Evolutionary conservation across 2,113 vertebrate genomes (phyloP).

Genomic region (Holacanthus passer): DNA sequence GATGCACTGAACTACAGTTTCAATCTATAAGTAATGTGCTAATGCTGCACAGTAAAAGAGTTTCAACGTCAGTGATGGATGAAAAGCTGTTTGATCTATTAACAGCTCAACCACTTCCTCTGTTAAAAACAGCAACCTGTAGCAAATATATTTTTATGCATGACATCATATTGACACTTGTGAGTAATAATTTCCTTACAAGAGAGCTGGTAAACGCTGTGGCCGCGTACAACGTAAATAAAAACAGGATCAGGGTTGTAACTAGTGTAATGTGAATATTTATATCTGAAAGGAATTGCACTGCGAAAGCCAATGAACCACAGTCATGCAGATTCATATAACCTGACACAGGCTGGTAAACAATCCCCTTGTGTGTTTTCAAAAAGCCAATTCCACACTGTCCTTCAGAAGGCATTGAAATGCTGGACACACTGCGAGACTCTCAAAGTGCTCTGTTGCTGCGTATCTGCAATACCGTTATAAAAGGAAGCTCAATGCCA

Average conservation of each 20-base stretch:
- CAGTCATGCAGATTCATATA: slow-evolving; percentile 11
- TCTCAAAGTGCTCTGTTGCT: slow-evolving; percentile 12
- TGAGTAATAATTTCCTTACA: not conserved
- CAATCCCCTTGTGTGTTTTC: slow-evolving; percentile 46
- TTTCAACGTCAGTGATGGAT: not conserved
- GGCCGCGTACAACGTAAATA: no score
- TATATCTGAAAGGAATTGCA: not conserved
- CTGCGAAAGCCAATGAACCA: slow-evolving; percentile 5
- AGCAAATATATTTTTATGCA: not conserved
- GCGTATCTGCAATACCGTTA: not conserved
- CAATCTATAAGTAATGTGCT: not conserved
- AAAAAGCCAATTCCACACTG: slow-evolving; percentile 44
- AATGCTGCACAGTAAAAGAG: not conserved
- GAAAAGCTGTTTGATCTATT: not conserved
- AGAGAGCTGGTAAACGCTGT: not conserved
- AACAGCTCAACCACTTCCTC: not conserved
- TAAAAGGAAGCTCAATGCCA: not conserved
- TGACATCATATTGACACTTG: slow-evolving; percentile 15
- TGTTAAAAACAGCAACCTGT: not conserved
- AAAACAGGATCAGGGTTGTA: no score
- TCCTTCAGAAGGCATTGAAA: slow-evolving; percentile 56
- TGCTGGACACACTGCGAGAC: slow-evolving; percentile 29
- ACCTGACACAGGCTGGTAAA: slow-evolving; percentile 1
- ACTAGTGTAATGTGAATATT: no score
- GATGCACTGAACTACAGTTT: not conserved